Evolutionary conservation across 2,888 invertebrate genomes (phyloP), one percentile per base, ranked within the genome.

Genomic region (Volucella inflata): DNA sequence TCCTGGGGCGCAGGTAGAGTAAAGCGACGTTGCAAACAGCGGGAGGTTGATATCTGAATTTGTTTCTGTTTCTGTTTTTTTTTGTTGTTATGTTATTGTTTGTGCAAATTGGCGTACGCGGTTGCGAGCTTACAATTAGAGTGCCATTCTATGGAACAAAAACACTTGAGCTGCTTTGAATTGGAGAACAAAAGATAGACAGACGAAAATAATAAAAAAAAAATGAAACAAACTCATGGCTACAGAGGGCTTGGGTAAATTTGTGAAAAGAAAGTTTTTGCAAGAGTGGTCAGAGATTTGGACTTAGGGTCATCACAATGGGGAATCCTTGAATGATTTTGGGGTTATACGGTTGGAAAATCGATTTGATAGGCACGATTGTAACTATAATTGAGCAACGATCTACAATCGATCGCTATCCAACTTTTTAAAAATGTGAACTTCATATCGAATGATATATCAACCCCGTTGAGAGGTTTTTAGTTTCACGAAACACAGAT

Each of bases 121-220:
- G 76, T 67, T 67, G 59, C 76, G 76, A 76, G 76, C 76, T 76
- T 67, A 68, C 67, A 68, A 76, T 76, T 76, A 76, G 67, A 76
- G 67, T 67, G 40, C 38, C 51, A 76, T 67, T 76, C 67, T 48
- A 14, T 8, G 21, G 40, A 67, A 67, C 65, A 57, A 67, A 48
- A 75, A 40, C 59, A 76, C 51, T 76, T 53, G 51, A 67, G 59
- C 12, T 48, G 16, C 14, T 16, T 51, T 59, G 30, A 44, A 57
- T 17, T 21, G 17, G 21, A 21, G 21, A 21, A 21, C 21, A 2
- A 57, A 67, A 65, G 10, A 36, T 12, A 30, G 40, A 53, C 36
- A 51, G 44, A 48, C 12, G 17, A 30, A 42, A 17, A 21, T 21
- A 1, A 21, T 21, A 21, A 57, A 57, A 40, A 40, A 57, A 57